Conservation (phyloP, 30 jellyfish, hydroid and myxozoan genomes). For the Mastigias papua region DNA sequence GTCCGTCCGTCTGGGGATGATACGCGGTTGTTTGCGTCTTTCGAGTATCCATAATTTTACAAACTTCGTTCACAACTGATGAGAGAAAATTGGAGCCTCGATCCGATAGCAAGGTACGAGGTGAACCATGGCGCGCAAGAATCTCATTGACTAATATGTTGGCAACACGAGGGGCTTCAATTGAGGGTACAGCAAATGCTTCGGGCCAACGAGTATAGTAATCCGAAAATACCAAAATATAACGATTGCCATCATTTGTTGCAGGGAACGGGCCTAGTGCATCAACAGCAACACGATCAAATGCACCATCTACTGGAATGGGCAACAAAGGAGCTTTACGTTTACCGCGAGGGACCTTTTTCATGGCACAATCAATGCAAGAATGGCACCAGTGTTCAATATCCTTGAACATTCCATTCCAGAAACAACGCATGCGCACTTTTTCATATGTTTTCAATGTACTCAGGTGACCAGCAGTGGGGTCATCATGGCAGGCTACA, state of each 20-base stretch:
- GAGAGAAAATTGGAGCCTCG: constrained; percentile 34
- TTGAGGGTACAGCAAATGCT: constrained; percentile 33
- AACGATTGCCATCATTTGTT: constrained; percentile 34
- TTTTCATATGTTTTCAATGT: constrained; percentile 49
- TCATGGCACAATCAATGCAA: constrained; percentile 76
- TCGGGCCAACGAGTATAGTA: constrained; percentile 55
- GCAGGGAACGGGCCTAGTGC: constrained; percentile 58
- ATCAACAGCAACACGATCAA: constrained; percentile 57
- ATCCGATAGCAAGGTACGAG: constrained; percentile 50
- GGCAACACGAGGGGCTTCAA: constrained; percentile 46
- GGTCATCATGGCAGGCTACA: constrained; percentile 59
- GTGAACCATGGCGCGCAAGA: constrained; percentile 50
- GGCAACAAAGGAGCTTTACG: constrained; percentile 45
- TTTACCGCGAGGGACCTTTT: constrained; percentile 37
- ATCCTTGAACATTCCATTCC: constrained; percentile 62
- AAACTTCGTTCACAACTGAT: constrained; percentile 1
- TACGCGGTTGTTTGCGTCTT: constrained; percentile 44
- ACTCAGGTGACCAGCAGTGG: constrained; percentile 60
- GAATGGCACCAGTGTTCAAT: constrained; percentile 71
- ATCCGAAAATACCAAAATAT: constrained; percentile 35
- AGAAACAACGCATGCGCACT: constrained; percentile 27
- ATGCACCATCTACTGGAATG: constrained; percentile 44
- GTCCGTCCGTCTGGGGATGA: constrained; percentile 64
- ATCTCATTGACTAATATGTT: constrained; percentile 33
- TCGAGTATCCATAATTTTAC: constrained; percentile 14